Evolutionary conservation across 2,888 invertebrate species (phyloP).

Genomic region (Caenorhabditis parvicauda): DNA sequence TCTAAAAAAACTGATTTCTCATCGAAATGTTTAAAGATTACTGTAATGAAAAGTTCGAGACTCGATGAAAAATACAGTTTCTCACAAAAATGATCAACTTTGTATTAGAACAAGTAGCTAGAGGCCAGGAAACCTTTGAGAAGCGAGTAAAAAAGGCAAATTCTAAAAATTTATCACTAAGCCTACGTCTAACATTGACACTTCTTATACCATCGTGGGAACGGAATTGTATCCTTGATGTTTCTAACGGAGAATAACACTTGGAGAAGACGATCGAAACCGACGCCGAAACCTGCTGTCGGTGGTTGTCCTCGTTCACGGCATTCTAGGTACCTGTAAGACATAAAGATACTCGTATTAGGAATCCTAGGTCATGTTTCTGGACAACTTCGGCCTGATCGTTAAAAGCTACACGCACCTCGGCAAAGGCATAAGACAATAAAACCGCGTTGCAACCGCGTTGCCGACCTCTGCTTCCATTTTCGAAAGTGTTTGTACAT

Average conservation of each 20-base stretch:
- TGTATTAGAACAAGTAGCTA: background rate
- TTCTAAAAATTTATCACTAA: background rate
- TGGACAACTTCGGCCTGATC: no score
- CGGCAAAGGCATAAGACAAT: no score
- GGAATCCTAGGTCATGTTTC: background rate
- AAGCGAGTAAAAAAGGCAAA: background rate
- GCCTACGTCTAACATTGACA: constrained; percentile 49
- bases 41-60: background rate
- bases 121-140: no score
- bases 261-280: constrained; percentile 82
- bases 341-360: background rate
- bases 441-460: no score
- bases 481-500: no score
- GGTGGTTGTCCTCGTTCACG: constrained; percentile 83
- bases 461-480: no score
- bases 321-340: constrained; percentile 50
- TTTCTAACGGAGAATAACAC: constrained; percentile 76
- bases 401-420: no score
- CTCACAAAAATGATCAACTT: constrained; percentile 3
- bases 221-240: constrained; percentile 90
- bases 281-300: constrained; percentile 92
- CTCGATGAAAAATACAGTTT: constrained; percentile 5
- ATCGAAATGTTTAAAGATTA: background rate
- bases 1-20: background rate
- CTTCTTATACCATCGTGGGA: constrained; percentile 80